Conservation (phyloP, 2,113 vertebrate species). For the Elaphurus davidianus region DNA sequence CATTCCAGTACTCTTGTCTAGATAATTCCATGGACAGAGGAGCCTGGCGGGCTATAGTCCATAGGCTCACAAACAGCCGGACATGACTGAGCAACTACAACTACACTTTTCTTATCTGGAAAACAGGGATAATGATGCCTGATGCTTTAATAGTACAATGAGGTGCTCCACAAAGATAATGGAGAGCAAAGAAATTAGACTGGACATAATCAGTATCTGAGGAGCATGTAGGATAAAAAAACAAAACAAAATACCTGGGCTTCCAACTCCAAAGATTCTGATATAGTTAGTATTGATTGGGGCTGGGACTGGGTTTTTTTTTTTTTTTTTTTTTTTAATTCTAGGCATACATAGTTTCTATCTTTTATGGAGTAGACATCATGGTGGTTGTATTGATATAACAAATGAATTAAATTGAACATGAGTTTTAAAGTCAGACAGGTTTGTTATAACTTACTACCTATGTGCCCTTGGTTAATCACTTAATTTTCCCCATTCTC, state of each 20-base stretch:
- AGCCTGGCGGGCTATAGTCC: background rate
- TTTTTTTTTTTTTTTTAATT: background rate
- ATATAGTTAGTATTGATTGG: background rate
- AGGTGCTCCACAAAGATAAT: background rate
- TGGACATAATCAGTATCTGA: background rate
- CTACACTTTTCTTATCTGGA: background rate
- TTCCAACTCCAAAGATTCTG: background rate
- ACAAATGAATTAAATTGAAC: background rate
- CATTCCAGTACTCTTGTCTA: background rate
- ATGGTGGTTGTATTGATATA: background rate
- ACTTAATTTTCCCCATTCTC: background rate
- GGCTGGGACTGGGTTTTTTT: background rate
- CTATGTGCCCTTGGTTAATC: background rate
- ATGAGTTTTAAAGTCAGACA: background rate
- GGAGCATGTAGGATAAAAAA: background rate
- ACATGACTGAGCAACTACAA: background rate
- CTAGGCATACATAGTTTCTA: background rate
- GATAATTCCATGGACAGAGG: background rate
- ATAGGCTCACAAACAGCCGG: background rate
- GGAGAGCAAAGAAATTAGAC: background rate
- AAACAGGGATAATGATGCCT: background rate
- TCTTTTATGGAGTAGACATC: too few species aligned
- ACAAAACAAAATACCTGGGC: background rate
- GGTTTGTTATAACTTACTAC: background rate
- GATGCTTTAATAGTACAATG: background rate